phyloP scores from a whole-genome alignment of 2,113 vertebrate genomes.

The Cavia aperea region DNA sequence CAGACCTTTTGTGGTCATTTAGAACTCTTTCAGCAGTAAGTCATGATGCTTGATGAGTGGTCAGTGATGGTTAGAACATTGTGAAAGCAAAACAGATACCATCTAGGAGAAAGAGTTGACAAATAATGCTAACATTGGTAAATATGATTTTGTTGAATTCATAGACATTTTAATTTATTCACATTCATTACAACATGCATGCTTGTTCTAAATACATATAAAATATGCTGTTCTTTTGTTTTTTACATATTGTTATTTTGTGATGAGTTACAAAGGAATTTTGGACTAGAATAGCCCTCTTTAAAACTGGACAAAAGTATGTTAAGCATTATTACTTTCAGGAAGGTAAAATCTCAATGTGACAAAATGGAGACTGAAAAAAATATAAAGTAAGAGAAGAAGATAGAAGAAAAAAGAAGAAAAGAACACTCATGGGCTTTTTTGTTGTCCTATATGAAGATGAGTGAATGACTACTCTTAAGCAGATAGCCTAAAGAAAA shows the following conservation, averaged over 20 bases:
- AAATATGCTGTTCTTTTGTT: not conserved
- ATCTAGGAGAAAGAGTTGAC: not conserved
- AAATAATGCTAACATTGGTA: not conserved
- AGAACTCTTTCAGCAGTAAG: not conserved
- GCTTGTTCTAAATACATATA: not conserved
- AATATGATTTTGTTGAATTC: not conserved
- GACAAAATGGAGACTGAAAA: not conserved
- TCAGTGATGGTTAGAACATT: not conserved
- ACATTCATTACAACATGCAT: not conserved
- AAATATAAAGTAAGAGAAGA: not conserved
- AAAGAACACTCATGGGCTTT: not conserved
- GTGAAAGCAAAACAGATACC: not conserved
- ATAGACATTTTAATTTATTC: not conserved
- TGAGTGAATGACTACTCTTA: not conserved
- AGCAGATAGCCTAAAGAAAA: not conserved
- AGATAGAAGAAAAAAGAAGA: not conserved
- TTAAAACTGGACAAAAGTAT: not conserved
- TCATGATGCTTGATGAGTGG: not conserved
- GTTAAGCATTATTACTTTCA: slow-evolving; percentile 7
- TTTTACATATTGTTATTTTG: not conserved
- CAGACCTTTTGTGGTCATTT: not conserved
- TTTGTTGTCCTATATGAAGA: not conserved
- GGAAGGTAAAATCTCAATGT: not conserved
- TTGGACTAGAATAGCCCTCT: not conserved
- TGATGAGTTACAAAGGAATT: not conserved